Evolutionary conservation across 2,888 invertebrate species (phyloP), one percentile per base, ranked within the genome.

Genomic region (Andrena marginata): DNA sequence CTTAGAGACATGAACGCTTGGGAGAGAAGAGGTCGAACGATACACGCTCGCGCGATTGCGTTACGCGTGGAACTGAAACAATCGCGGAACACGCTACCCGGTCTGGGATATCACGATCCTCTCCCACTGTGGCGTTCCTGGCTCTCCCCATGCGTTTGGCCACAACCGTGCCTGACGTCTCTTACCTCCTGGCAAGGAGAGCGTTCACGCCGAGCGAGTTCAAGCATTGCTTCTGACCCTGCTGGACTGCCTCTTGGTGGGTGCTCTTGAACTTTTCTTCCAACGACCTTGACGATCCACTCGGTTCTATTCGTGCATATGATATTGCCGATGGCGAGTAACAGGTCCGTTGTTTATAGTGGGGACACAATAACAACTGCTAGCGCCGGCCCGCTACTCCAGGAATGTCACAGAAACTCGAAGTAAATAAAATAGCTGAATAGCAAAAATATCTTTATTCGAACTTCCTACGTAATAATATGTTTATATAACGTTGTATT

Each of bases 51-150:
- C 81, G 69, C 72, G 67, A 62, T 78, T 76, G 56, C 69, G 85
- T 69, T 71, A 20, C 77, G 80, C 71, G 64, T 73, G 48, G 64
- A 82, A 86, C 86, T 86, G 82, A 87, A 84, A 65, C 77, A 78
- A 77, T 80, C 63, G 60, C 51, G 72, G 76, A 70, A 68, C 64
- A 71, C 64, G 35, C 59, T 62, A 70, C 64, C 65, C 68, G 70
- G 23, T 65, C 62, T 16, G 64, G 71, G 86, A 85, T 86, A 86
- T 67, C 74, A 65, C 59, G 51, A 70, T 76, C 33, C 69, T 84
- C 86, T 81, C 85, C 85, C 83, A 77, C 77, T 73, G 75, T 70
- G 29, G 71, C 70, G 26, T 77, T 67, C 49, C 71, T 80, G 31
- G 62, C 60, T 73, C 60, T 73, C 64, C 7, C 23, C 13, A n/a